Evolutionary conservation across 2,888 invertebrate species (phyloP), one percentile per base, ranked within the genome.

Genomic region (Rhagium mordax): DNA sequence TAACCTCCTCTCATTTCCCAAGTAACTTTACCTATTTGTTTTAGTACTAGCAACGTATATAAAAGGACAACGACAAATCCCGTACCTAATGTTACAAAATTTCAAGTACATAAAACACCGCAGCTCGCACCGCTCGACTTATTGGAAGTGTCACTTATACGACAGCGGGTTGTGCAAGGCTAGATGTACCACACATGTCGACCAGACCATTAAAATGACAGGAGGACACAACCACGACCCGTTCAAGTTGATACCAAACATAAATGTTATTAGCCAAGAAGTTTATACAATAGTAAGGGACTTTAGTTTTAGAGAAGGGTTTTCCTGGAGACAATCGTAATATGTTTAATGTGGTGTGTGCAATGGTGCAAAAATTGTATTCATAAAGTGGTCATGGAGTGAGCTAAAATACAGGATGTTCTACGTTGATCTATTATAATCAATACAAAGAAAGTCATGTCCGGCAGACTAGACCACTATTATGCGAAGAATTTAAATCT

Each of bases 61-160:
- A 59, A 83, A 77, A 80, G 85, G 86, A 16, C 78, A 81, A 8
- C 79, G 85, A 24, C 79, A 79, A 29, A 82, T 81, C 53, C 85
- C 86, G 0, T 85, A 84, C 29, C 78, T 87, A 24, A 79, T 86
- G 15, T 70, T 87, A 16, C 77, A 85, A 33, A 79, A 85, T 60
- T 85, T 84, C 72, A 83, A 84, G 74, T 87, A 85, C 75, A 80
- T 86, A 33, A 87, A 87, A 74, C 87, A 87, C 66, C 79, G 86
- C 72, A 86, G 86, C 76, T 81, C 81, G 1, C 80, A 82, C 64
- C 81, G 76, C n/a, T 83, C 84, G 6, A 86, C 86, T 0, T 87
- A 87, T 73, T 87, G 87, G 87, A 87, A 87, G 77, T 87, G 87
- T 71, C 81, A 83, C 49, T 70, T 82, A 29, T 87, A 87, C 71